These are phyloP conservation scores for Cyrtodaria siliqua DNA, from an alignment of 2,888 invertebrate genomes.

Conservation along the genomic window DNA sequence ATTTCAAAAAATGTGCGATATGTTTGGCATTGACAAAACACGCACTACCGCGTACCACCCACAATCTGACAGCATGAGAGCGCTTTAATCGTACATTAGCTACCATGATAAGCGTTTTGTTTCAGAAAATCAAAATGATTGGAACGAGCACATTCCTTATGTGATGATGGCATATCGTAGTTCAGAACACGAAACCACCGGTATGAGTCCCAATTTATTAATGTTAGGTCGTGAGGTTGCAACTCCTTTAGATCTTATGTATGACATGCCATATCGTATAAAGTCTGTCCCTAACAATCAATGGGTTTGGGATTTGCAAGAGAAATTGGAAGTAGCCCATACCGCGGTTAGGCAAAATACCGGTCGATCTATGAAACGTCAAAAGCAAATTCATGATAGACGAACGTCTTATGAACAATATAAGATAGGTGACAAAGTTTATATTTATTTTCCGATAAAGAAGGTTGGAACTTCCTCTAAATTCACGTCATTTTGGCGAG, in stretches of 20 bases:
- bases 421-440: constrained; percentile 32
- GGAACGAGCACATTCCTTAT: constrained; percentile 39
- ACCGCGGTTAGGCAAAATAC: constrained; percentile 24
- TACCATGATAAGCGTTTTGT: constrained; percentile 54
- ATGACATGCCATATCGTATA: constrained; percentile 36
- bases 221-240: constrained; percentile 52
- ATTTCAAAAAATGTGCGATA: constrained; percentile 34
- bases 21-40: constrained; percentile 47
- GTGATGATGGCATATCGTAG: constrained; percentile 58
- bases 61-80: constrained; percentile 48
- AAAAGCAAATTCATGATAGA: constrained; percentile 45
- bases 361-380: constrained; percentile 28
- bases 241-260: constrained; percentile 54
- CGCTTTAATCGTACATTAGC: constrained; percentile 38
- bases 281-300: constrained; percentile 31
- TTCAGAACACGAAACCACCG: constrained; percentile 48
- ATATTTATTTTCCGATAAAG: constrained; percentile 54
- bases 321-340: constrained; percentile 41
- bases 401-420: constrained; percentile 29
- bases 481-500: constrained; percentile 33
- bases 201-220: constrained; percentile 49
- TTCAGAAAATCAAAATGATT: constrained; percentile 35
- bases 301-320: constrained; percentile 57
- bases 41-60: constrained; percentile 56
- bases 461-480: constrained; percentile 45